Percentiles rank a stretch among this genome's conserved stretches.
Conservation (phyloP, 2,888 invertebrate genomes). For the Merodon equestris region DNA sequence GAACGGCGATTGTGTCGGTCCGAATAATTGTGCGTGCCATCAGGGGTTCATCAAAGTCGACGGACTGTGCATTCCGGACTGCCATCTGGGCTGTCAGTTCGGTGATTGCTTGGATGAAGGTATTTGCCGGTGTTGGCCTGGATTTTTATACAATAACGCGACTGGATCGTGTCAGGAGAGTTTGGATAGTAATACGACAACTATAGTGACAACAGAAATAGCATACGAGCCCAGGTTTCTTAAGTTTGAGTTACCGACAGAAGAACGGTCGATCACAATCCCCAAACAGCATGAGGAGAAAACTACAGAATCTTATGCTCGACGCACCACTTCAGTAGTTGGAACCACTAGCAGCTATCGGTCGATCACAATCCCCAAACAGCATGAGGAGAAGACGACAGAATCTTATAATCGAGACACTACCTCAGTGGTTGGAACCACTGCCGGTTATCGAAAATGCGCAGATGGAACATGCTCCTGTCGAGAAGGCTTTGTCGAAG, state of each 20-base stretch:
- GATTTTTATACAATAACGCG: conserved; percentile 66
- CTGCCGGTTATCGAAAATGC: conserved; percentile 78
- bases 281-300: too few relatives aligned
- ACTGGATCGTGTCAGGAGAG: conserved; percentile 22
- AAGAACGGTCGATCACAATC: too few relatives aligned
- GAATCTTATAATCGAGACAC: too few relatives aligned
- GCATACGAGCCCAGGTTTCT: too few relatives aligned
- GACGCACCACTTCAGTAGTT: too few relatives aligned
- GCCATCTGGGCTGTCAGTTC: conserved; percentile 71
- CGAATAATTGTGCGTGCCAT: conserved; percentile 78
- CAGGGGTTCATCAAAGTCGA: conserved; percentile 70
- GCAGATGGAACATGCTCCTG: conserved; percentile 80
- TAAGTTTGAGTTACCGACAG: too few relatives aligned
- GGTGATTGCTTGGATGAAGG: conserved; percentile 72
- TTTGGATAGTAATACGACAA: neutral
- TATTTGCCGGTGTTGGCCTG: conserved; percentile 73
- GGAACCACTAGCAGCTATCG: too few relatives aligned
- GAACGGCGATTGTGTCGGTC: conserved; percentile 76
- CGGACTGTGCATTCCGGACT: conserved; percentile 38
- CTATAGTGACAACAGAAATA: neutral
- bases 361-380: too few relatives aligned
- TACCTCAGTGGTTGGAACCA: too few relatives aligned
- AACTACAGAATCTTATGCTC: too few relatives aligned
- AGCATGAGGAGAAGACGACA: too few relatives aligned
- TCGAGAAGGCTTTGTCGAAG: conserved; percentile 70